phyloP scores from a whole-genome alignment of 2,888 invertebrate genomes.

The Matsumyia berberina region DNA sequence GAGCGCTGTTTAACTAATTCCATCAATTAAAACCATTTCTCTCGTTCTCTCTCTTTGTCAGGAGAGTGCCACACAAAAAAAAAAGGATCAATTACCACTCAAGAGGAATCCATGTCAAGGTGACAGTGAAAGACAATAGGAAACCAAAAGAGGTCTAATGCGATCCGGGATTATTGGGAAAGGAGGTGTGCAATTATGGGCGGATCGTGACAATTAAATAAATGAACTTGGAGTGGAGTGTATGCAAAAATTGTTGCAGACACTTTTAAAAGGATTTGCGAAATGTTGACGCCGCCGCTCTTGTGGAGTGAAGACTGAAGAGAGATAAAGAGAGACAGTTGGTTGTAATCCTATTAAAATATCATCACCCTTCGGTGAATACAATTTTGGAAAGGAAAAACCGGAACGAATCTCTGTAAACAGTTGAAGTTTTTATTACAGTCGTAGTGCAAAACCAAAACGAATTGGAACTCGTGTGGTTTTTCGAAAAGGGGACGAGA shows the following conservation, averaged over 20 bases:
- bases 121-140: conserved; percentile 61
- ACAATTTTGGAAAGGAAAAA: conserved; percentile 39
- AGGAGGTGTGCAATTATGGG: conserved; percentile 71
- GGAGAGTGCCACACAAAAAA: conserved; percentile 11
- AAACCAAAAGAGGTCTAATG: conserved; percentile 37
- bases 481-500: conserved; percentile 19
- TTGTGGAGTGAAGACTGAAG: too few species aligned
- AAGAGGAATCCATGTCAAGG: conserved; percentile 63
- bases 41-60: conserved; percentile 1
- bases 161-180: conserved; percentile 58
- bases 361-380: conserved; percentile 71
- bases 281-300: conserved; percentile 53
- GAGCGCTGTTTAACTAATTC: conserved; percentile 75
- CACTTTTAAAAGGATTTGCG: conserved; percentile 61
- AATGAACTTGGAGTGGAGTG: conserved; percentile 28
- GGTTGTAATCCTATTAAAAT: conserved; percentile 67
- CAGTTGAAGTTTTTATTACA: conserved; percentile 57
- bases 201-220: conserved; percentile 68
- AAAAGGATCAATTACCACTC: conserved; percentile 63
- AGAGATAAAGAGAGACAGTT: too few species aligned
- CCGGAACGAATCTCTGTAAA: conserved; percentile 71
- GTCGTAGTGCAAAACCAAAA: conserved; percentile 51
- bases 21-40: conserved; percentile 74
- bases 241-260: conserved; percentile 61
- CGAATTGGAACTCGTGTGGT: conserved; percentile 57